Evolutionary conservation across 2,888 invertebrate species (phyloP).

Genomic region (Parelbella ahira): DNA sequence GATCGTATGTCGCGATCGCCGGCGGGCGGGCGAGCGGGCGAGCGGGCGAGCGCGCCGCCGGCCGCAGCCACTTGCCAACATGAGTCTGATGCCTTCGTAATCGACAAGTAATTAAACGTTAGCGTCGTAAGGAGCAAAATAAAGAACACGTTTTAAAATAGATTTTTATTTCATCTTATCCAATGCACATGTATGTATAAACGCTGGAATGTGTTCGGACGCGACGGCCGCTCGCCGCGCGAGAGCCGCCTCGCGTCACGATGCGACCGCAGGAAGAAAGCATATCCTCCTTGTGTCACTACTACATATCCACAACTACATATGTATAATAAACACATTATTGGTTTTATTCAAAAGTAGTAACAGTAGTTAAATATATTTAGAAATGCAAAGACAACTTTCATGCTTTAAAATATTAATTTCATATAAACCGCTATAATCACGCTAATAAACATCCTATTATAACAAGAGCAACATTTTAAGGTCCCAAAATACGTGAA

Average conservation of each 20-base stretch:
- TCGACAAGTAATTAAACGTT: constrained; percentile 34
- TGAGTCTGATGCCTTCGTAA: constrained; percentile 57
- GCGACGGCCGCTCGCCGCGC: not conserved
- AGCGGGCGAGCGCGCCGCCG: no score
- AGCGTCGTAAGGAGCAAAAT: constrained; percentile 47
- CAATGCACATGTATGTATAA: constrained; percentile 31
- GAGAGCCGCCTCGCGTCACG: no score
- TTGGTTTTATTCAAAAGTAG: constrained; percentile 15
- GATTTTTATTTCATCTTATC: constrained; percentile 49
- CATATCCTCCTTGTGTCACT: not conserved
- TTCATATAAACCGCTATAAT: constrained; percentile 16
- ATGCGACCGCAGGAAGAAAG: not conserved
- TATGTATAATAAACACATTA: constrained; percentile 14
- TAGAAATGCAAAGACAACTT: constrained; percentile 22
- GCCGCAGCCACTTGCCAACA: constrained; percentile 52
- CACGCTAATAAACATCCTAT: constrained; percentile 12
- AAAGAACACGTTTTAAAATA: constrained; percentile 54
- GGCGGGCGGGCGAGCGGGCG: no score
- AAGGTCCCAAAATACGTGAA: constrained; percentile 32
- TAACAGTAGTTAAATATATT: constrained; percentile 17
- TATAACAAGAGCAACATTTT: constrained; percentile 28
- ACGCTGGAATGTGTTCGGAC: constrained; percentile 43
- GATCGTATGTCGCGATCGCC: not conserved
- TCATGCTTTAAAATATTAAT: constrained; percentile 5
- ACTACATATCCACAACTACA: constrained; percentile 1